phyloP scores from a whole-genome alignment of 2,797 vertebrate species.

The Pyrocephalus nanus region DNA sequence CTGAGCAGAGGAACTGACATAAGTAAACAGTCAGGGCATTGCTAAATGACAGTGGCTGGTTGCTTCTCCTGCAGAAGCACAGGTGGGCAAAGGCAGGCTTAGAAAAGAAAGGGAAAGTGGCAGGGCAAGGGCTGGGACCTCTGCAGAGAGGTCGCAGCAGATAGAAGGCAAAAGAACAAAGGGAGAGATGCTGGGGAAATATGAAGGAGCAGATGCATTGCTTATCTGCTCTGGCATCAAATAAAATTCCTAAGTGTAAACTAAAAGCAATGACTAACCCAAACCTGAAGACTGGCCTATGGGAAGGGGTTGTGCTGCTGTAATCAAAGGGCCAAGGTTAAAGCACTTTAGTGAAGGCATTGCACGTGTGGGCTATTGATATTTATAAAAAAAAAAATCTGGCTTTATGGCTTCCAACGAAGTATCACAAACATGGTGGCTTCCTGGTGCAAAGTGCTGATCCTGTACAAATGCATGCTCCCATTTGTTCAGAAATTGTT shows the following conservation, averaged over 20 bases:
- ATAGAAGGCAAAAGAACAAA: slow-evolving; percentile 56
- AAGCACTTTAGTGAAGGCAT: neutral
- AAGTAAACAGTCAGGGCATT: neutral
- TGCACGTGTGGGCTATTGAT: neutral
- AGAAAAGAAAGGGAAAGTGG: neutral
- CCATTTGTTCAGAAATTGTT: slow-evolving; percentile 19
- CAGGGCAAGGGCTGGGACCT: neutral
- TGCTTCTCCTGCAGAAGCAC: neutral
- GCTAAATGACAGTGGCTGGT: neutral
- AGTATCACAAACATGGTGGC: neutral
- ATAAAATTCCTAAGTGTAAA: slow-evolving; percentile 25
- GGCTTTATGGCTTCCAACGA: neutral
- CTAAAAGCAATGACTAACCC: slow-evolving; percentile 29
- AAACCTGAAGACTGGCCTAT: neutral
- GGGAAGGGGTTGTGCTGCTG: neutral
- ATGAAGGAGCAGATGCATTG: neutral
- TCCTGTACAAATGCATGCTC: neutral
- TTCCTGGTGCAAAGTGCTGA: slow-evolving; percentile 49
- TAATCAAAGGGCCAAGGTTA: neutral
- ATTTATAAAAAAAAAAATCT: neutral
- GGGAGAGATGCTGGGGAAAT: neutral
- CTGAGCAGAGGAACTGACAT: neutral
- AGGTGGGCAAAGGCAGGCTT: neutral
- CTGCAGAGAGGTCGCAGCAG: neutral
- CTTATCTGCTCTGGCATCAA: slow-evolving; percentile 18